Conservation (phyloP, 2,888 invertebrate genomes). For the Watsonalla cultraria region DNA sequence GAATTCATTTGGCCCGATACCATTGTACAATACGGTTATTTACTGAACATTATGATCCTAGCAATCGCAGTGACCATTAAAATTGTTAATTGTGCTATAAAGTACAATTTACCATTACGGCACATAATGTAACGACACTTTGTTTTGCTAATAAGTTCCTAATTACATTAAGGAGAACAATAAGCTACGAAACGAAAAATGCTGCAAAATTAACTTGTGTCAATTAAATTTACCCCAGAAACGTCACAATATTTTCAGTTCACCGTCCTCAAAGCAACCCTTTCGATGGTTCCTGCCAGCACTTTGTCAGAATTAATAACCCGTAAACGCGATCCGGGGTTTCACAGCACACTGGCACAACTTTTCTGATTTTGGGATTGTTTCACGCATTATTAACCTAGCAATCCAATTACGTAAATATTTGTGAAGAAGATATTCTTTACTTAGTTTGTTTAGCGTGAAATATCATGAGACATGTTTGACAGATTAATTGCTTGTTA, state of each 20-base stretch:
- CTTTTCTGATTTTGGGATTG: constrained; percentile 72
- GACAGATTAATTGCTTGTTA: constrained; percentile 15
- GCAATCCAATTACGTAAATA: constrained; percentile 73
- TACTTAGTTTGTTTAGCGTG: constrained; percentile 21
- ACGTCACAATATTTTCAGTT: constrained; percentile 67
- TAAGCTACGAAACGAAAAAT: no score
- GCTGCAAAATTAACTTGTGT: not conserved
- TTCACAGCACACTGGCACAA: constrained; percentile 44
- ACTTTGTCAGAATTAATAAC: constrained; percentile 75
- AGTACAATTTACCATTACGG: no score
- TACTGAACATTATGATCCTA: constrained; percentile 48
- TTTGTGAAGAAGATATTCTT: constrained; percentile 45
- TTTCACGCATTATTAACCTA: constrained; percentile 76
- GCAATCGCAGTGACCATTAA: constrained; percentile 20
- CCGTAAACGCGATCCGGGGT: constrained; percentile 58
- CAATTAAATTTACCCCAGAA: constrained; percentile 19
- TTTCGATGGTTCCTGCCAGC: constrained; percentile 52
- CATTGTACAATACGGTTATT: constrained; percentile 55
- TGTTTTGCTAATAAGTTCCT: no score
- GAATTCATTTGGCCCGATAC: constrained; percentile 56
- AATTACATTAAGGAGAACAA: no score
- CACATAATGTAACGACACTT: no score
- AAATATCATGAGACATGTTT: constrained; percentile 13
- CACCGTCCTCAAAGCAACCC: constrained; percentile 61
- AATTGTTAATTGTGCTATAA: constrained; percentile 19